These are phyloP conservation scores for Mohoua ochrocephala DNA, from an alignment of 2,113 vertebrate genomes.

Conservation along the genomic window DNA sequence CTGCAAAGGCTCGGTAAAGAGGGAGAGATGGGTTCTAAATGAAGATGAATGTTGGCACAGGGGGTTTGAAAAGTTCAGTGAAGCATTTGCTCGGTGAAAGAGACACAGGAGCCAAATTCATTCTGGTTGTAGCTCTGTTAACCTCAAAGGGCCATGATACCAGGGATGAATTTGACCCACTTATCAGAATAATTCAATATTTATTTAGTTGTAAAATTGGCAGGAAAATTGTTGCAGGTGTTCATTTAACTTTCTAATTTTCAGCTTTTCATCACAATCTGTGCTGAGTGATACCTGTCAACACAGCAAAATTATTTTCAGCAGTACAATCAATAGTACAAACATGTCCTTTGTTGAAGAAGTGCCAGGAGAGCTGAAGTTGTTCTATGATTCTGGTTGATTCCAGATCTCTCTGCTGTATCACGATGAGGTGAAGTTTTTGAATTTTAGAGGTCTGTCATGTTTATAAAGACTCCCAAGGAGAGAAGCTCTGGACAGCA, in stretches of 20 bases:
- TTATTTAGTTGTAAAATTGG: conserved; percentile 60
- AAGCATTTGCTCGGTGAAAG: conserved; percentile 5
- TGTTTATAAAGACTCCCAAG: background rate
- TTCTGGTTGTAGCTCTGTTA: background rate
- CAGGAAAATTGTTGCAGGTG: conserved; percentile 61
- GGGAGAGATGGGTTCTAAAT: conserved; percentile 38
- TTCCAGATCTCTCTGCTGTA: background rate
- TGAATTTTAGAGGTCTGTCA: background rate
- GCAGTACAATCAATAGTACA: conserved; percentile 54
- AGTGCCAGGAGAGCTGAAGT: conserved; percentile 42
- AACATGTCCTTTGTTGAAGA: conserved; percentile 54
- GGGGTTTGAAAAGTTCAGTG: background rate
- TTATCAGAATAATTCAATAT: conserved; percentile 56
- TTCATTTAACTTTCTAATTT: conserved; percentile 62
- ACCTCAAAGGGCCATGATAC: conserved; percentile 23
- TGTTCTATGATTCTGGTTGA: background rate
- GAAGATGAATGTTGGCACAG: conserved; percentile 46
- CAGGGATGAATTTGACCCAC: conserved; percentile 50
- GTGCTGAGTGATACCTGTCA: conserved; percentile 67
- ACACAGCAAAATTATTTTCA: conserved; percentile 63
- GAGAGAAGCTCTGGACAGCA: background rate
- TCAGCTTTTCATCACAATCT: conserved; percentile 52
- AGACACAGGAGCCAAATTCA: conserved; percentile 3
- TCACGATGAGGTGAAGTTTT: background rate
- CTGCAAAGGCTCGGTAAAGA: background rate